These are phyloP conservation scores for Dolichotis patagonum DNA, from an alignment of 2,113 vertebrate species.

Conservation along the genomic window DNA sequence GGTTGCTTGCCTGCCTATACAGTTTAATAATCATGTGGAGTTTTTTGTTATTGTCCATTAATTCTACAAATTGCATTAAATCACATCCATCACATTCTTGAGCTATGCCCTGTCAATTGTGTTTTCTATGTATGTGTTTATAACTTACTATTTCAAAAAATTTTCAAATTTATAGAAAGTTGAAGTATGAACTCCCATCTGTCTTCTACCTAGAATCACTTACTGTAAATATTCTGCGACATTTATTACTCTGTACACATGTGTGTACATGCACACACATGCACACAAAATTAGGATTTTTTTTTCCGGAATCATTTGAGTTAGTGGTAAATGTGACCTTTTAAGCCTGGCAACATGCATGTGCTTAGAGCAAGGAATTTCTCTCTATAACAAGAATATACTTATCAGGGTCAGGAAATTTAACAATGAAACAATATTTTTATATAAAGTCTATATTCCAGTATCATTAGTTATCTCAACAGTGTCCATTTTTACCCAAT, in stretches of 20 bases:
- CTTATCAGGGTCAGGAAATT: slow-evolving; percentile 32
- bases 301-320: not conserved
- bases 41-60: not conserved
- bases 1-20: not conserved
- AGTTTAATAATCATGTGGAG: not conserved
- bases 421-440: not conserved
- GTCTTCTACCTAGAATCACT: not conserved
- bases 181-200: not conserved
- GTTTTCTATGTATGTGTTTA: not conserved
- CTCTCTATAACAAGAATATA: not conserved
- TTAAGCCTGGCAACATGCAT: not conserved
- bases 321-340: not conserved
- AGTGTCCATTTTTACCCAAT: slow-evolving; percentile 8
- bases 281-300: not conserved
- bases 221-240: slow-evolving; percentile 23
- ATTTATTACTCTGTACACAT: not conserved
- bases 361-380: slow-evolving; percentile 2
- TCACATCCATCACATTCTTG: slow-evolving; percentile 1
- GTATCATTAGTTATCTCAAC: not conserved
- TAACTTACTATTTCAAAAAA: slow-evolving; percentile 25
- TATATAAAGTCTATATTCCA: not conserved
- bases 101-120: not conserved
- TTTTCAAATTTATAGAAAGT: not conserved
- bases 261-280: too few species aligned
- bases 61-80: slow-evolving; percentile 40